Evolutionary conservation across 2,113 vertebrate species (phyloP).

Genomic region (Lampris megalopsis): DNA sequence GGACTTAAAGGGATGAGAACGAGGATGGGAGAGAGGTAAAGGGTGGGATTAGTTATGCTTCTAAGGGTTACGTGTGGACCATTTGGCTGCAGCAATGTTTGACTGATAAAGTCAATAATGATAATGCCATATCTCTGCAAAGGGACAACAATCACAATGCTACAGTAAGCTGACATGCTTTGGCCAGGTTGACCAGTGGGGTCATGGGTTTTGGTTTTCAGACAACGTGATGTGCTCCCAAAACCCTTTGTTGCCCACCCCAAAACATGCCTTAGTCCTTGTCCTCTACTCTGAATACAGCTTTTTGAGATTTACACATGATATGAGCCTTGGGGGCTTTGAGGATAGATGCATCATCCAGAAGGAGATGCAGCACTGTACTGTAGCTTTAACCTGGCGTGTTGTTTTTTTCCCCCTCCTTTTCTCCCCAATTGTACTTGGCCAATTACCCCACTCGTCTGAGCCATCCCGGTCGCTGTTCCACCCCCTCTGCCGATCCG

Average conservation of each 20-base stretch:
- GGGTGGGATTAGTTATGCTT: background rate
- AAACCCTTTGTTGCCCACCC: background rate
- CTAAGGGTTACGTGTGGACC: background rate
- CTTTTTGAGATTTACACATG: conserved; percentile 39
- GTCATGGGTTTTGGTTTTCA: background rate
- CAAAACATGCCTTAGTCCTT: conserved; percentile 22
- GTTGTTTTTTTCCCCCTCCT: background rate
- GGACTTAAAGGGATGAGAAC: background rate
- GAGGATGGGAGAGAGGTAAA: background rate
- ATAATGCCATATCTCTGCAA: background rate
- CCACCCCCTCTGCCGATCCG: too few species aligned
- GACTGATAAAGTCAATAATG: background rate
- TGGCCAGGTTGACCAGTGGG: background rate
- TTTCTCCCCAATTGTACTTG: too few species aligned
- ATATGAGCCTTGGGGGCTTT: conserved; percentile 39
- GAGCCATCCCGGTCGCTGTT: too few species aligned
- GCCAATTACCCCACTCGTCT: too few species aligned
- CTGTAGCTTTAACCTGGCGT: conserved; percentile 27
- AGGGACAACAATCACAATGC: background rate
- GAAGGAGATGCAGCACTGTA: background rate
- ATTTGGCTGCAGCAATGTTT: background rate
- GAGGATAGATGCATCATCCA: conserved; percentile 18
- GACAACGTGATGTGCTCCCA: background rate
- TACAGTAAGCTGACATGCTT: conserved; percentile 4
- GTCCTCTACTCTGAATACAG: conserved; percentile 2